phyloP scores from a whole-genome alignment of 2,888 invertebrate species.

The Gonocerus acuteangulatus region DNA sequence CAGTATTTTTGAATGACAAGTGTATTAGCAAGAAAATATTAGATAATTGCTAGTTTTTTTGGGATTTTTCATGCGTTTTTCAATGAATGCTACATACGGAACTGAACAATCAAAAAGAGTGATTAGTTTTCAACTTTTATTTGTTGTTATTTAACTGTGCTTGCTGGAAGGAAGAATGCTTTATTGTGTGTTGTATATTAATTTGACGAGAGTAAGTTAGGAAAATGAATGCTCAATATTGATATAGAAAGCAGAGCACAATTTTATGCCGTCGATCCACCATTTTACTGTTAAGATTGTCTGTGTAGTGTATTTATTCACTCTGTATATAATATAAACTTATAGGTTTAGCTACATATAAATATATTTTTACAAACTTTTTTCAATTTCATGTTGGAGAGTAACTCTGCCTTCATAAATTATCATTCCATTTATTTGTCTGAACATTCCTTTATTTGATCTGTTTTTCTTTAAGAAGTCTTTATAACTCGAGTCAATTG shows the following conservation, averaged over 20 bases:
- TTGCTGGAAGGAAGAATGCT: too few species aligned
- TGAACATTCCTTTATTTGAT: conserved; percentile 20
- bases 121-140: too few species aligned
- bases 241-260: conserved; percentile 1
- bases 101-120: too few species aligned
- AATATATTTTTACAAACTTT: conserved; percentile 1
- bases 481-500: conserved; percentile 22
- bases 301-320: not conserved
- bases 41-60: too few species aligned
- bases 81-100: too few species aligned
- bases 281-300: not conserved
- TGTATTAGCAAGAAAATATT: too few species aligned
- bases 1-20: too few species aligned
- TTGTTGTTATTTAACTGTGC: too few species aligned
- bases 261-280: conserved; percentile 1
- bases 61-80: too few species aligned
- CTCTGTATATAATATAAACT: not conserved
- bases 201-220: not conserved
- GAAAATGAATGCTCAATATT: not conserved
- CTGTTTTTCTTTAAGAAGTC: conserved; percentile 12
- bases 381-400: not conserved
- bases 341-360: not conserved
- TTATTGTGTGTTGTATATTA: too few species aligned
- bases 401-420: too few species aligned
- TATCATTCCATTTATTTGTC: conserved; percentile 18